Evolutionary conservation across 2,797 vertebrate genomes (phyloP).

Genomic region (Chloroceryle amazona): DNA sequence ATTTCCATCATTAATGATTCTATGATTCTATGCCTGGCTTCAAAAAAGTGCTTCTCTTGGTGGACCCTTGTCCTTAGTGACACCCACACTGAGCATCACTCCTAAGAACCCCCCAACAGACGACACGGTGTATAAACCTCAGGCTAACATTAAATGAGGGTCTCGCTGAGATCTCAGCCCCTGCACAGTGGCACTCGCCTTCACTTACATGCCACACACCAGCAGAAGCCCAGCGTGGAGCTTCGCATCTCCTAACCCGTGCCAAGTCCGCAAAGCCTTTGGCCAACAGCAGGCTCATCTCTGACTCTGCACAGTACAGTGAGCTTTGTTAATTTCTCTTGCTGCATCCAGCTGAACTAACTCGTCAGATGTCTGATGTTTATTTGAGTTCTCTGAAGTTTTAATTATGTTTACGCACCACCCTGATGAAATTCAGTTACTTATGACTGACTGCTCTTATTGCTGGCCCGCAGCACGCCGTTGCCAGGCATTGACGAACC

Average conservation of each 20-base stretch:
- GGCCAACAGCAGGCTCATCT: not conserved
- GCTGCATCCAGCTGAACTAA: not conserved
- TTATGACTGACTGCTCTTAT: constrained; percentile 12
- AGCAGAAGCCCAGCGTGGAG: not conserved
- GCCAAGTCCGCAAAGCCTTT: not conserved
- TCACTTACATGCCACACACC: fast-evolving
- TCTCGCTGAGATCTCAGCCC: not conserved
- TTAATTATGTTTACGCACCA: constrained; percentile 42
- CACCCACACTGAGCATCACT: not conserved
- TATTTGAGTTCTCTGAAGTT: constrained; percentile 42
- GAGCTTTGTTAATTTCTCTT: constrained; percentile 40
- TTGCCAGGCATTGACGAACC: not conserved
- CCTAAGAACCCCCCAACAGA: not conserved
- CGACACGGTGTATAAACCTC: fast-evolving
- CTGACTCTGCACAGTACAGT: not conserved
- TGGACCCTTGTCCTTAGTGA: not conserved
- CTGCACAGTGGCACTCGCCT: not conserved
- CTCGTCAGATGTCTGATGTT: not conserved
- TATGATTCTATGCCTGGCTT: not conserved
- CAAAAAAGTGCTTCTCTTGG: not conserved
- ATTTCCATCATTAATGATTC: too few relatives aligned
- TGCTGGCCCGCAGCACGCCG: not conserved
- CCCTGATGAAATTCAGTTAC: constrained; percentile 22
- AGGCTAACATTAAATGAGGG: not conserved
- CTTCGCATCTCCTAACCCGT: fast-evolving